These are phyloP conservation scores for Prosopocoilus inquinatus DNA, from an alignment of 2,888 invertebrate species.

Conservation along the genomic window DNA sequence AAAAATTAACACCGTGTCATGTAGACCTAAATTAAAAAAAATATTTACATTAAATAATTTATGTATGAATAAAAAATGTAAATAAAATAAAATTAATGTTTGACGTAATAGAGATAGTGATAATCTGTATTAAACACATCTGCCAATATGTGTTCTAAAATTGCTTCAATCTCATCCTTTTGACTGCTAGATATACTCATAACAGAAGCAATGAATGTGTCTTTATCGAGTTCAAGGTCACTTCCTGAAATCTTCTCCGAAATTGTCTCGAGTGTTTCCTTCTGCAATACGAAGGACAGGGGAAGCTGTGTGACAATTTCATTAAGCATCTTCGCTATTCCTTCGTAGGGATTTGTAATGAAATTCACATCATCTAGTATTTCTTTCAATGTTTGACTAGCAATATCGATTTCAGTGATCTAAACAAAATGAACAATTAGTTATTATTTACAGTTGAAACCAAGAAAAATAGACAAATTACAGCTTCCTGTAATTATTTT, in stretches of 20 bases:
- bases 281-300: conserved; percentile 20
- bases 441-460: too few species aligned
- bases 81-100: conserved; percentile 14
- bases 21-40: too few species aligned
- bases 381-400: conserved; percentile 35
- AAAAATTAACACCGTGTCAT: too few species aligned
- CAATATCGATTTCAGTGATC: conserved; percentile 34
- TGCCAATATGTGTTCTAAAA: conserved; percentile 39
- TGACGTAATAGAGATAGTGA: conserved; percentile 41
- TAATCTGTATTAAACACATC: conserved; percentile 40
- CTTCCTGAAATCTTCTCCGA: conserved; percentile 20
- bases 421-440: not conserved
- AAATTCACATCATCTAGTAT: conserved; percentile 34
- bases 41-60: not conserved
- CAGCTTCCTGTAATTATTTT: too few species aligned
- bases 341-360: conserved; percentile 27
- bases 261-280: conserved; percentile 26
- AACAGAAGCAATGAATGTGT: conserved; percentile 24
- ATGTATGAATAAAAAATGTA: not conserved
- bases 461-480: too few species aligned
- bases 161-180: conserved; percentile 31
- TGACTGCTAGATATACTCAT: conserved; percentile 10
- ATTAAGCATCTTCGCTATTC: conserved; percentile 34
- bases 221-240: conserved; percentile 26
- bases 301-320: conserved; percentile 34